Percentiles rank a stretch among this genome's conserved stretches.
phyloP scores from a whole-genome alignment of 2,113 vertebrate species.

The Sterna hirundo region DNA sequence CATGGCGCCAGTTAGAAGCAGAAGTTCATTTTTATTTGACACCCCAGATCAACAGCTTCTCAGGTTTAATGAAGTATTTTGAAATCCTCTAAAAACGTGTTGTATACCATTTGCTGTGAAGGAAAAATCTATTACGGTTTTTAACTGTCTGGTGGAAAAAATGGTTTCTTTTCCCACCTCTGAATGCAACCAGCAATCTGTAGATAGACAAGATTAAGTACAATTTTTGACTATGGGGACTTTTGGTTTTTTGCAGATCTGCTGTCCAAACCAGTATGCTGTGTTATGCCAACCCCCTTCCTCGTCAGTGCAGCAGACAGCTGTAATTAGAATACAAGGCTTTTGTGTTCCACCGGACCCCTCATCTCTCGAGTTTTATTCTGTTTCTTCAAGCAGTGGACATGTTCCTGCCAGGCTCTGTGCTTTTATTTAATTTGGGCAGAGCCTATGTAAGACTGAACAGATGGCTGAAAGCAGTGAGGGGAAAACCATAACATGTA shows the following conservation, averaged over 20 bases:
- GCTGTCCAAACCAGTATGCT: neutral
- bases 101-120: neutral
- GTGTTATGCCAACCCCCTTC: neutral
- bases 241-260: conserved; percentile 28
- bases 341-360: neutral
- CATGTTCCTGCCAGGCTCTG: neutral
- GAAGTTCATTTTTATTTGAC: neutral
- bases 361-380: neutral
- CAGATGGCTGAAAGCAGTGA: conserved; percentile 37
- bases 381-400: conserved; percentile 34
- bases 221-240: neutral
- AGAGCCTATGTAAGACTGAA: neutral
- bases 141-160: neutral
- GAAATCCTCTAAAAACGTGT: neutral
- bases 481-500: neutral
- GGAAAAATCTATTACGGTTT: neutral
- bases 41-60: neutral
- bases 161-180: neutral
- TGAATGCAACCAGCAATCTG: neutral
- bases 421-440: conserved; percentile 1
- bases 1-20: neutral
- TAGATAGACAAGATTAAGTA: neutral
- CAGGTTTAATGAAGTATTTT: neutral
- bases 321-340: neutral
- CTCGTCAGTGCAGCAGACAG: neutral